phyloP scores from a whole-genome alignment of 2,888 invertebrate species.

The Octonoba sinensis region DNA sequence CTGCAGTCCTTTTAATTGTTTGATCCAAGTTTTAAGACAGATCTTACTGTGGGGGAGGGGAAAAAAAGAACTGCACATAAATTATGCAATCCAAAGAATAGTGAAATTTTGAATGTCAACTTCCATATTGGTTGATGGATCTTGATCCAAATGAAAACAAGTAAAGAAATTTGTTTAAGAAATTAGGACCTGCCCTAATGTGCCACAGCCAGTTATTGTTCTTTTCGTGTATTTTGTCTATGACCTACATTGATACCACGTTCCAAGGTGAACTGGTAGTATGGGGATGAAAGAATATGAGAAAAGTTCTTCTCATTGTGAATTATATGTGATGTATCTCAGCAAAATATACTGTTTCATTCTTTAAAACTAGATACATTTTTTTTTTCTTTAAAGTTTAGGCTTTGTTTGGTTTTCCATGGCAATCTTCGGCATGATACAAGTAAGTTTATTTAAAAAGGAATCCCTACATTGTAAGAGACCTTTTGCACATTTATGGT shows the following conservation, averaged over 20 bases:
- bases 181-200: slow-evolving; percentile 55
- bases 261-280: slow-evolving; percentile 46
- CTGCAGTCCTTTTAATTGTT: slow-evolving; percentile 25
- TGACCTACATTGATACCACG: slow-evolving; percentile 63
- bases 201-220: slow-evolving; percentile 62
- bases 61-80: too few species aligned
- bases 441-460: slow-evolving; percentile 42
- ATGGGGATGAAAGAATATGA: slow-evolving; percentile 52
- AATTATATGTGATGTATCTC: slow-evolving; percentile 38
- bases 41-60: too few species aligned
- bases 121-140: too few species aligned
- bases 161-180: slow-evolving; percentile 2
- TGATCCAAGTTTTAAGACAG: too few species aligned
- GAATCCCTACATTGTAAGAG: slow-evolving; percentile 56
- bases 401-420: slow-evolving; percentile 65
- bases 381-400: slow-evolving; percentile 29
- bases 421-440: slow-evolving; percentile 48
- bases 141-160: too few species aligned
- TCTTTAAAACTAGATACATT: slow-evolving; percentile 62
- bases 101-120: too few species aligned
- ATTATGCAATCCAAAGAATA: too few species aligned
- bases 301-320: slow-evolving; percentile 35
- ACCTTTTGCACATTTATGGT: slow-evolving; percentile 61
- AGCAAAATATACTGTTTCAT: slow-evolving; percentile 58
- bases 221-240: slow-evolving; percentile 32